These are phyloP conservation scores for Apostichopus japonicus DNA, from an alignment of 35 echinoderm and acorn worm species.

Conservation along the genomic window DNA sequence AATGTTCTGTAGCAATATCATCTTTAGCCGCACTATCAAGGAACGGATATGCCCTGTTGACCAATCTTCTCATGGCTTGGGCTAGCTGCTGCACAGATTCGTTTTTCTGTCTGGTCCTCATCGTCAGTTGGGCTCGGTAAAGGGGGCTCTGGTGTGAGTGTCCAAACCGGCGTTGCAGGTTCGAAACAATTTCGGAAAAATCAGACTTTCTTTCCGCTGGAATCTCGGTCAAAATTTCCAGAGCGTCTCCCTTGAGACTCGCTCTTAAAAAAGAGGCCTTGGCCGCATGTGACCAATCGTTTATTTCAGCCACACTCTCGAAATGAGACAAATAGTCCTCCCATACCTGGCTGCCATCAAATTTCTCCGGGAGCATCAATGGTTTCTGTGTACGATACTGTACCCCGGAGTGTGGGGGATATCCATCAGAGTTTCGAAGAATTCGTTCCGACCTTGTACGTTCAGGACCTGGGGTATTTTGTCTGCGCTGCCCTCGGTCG, in stretches of 20 bases:
- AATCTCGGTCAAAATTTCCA: neutral
- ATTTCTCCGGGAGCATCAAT: neutral
- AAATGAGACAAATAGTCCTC: neutral
- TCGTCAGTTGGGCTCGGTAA: neutral
- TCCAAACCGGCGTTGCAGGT: neutral
- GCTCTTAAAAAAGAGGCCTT: neutral
- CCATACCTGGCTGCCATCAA: neutral
- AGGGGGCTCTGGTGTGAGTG: neutral
- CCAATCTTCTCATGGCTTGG: conserved; percentile 14
- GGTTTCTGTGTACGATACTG: neutral
- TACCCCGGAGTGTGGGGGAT: too few species aligned
- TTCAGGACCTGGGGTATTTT: too few species aligned
- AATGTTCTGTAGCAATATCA: too few species aligned
- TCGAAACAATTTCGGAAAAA: neutral
- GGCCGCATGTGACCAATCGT: neutral
- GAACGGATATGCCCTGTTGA: too few species aligned
- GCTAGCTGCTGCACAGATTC: conserved; percentile 9
- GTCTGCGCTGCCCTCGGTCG: too few species aligned
- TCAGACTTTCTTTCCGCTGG: neutral
- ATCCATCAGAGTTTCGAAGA: too few species aligned
- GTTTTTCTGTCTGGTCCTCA: neutral
- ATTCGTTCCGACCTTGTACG: too few species aligned
- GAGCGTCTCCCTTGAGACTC: neutral
- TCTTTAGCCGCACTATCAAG: too few species aligned
- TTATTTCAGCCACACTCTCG: neutral